phyloP scores from a whole-genome alignment of 2,113 vertebrate genomes.

The Amazona guildingii region DNA sequence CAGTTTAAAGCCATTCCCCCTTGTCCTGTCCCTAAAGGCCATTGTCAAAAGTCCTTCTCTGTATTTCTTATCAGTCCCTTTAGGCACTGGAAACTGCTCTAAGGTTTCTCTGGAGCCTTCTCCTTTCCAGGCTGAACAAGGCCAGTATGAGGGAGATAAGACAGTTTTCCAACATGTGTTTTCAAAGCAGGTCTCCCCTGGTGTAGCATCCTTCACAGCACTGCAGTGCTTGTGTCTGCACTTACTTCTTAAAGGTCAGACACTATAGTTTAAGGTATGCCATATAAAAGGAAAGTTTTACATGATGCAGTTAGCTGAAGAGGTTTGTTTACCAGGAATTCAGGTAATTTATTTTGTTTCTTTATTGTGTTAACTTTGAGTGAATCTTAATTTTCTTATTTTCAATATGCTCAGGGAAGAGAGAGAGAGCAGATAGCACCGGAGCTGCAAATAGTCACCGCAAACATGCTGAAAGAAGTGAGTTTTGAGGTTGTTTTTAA shows the following conservation, averaged over 20 bases:
- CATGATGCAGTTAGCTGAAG: not conserved
- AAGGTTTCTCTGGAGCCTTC: not conserved
- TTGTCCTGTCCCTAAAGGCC: not conserved
- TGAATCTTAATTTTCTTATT: constrained; percentile 61
- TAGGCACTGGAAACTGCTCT: not conserved
- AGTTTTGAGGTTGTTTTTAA: constrained; percentile 57
- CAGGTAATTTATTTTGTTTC: not conserved
- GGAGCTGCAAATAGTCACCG: constrained; percentile 62
- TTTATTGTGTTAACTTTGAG: constrained; percentile 10
- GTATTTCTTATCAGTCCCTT: not conserved
- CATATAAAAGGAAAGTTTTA: not conserved
- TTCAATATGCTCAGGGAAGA: constrained; percentile 63
- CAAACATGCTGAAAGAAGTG: constrained; percentile 67
- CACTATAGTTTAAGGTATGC: not conserved
- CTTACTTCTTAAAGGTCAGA: not conserved
- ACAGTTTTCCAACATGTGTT: not conserved
- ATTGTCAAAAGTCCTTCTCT: not conserved
- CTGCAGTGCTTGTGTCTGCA: not conserved
- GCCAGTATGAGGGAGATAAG: not conserved
- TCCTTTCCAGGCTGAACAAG: not conserved
- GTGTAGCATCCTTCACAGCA: not conserved
- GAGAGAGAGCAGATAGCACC: constrained; percentile 64
- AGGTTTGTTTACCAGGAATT: not conserved
- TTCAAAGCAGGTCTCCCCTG: not conserved
- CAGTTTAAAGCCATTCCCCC: not conserved